Base-by-base conservation (phyloP, 1,140 invertebrate genomes). In the Agraylea sexmaculata region DNA sequence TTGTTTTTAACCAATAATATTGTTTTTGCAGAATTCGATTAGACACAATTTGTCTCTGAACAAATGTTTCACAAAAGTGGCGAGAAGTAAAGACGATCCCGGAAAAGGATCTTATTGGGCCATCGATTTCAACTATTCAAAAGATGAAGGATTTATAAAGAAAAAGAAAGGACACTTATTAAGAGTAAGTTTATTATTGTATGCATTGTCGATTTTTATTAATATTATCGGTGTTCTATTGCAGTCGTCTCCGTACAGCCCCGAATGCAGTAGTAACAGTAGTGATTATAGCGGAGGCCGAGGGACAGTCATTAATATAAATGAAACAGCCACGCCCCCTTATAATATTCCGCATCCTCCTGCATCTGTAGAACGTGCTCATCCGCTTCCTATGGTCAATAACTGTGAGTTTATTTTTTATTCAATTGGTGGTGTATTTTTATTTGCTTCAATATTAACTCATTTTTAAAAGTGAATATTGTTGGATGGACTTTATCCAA, bases 31-130 rank as follows among this genome's bases (percentile, higher is more conserved):
- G 87, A 93, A 93, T 55, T 93, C 88, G 2, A 93, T 94, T 53
- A 71, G 89, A 29, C 90, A 92, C 66, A 93, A 93, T 53, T 60
- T 94, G 31, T 91, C 86, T 0, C 67, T 92, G 36, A 92, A 93
- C 68, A 92, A 91, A 55, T 92, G 87, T 56, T 81, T 81, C 55
- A 69, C 75, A 46, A 77, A 75, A 53, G 71, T 77, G 40, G 68
- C 74, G 6, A 59, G 74, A 30, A 69, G 70, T 37, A 74, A 75
- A 54, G 72, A 76, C 47, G 74, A 77, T 54, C 74, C 74, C 2
- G 75, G 75, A 45, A 77, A 75, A 52, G 73, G 73, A 5, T 72
- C 70, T 10, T 76, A 75, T 53, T 76, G 74, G 74, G 68, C 72
- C 18, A 74, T 76, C 51, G 71, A 75, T 52, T 64, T 61, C 44